Evolutionary conservation across 1,140 invertebrate species (phyloP), one percentile per base, ranked within the genome.

Genomic region (Zaprionus taronus): DNA sequence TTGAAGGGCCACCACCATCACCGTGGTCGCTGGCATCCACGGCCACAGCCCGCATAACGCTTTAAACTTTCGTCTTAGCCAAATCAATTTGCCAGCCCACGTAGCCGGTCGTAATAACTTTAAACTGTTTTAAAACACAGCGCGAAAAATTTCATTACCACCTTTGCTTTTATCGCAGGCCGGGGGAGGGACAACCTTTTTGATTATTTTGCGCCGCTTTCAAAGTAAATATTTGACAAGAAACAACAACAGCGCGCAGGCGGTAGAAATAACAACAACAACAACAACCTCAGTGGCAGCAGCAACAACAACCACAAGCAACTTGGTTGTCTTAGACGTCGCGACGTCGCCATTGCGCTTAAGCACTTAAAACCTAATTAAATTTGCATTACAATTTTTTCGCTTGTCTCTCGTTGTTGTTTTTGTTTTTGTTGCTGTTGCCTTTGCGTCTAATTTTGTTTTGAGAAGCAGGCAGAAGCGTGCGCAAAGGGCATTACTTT

Each of bases 291-390:
- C 24, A 5, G 24, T 26, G 24, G 24, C 65, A 68, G 11, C 12
- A 68, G 14, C 57, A 47, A 36, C 44, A 63, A 51, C 67, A 68
- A 51, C 49, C 64, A 41, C 70, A 68, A 67, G 49, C 65, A 76
- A 57, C 65, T 58, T 38, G 64, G 70, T 57, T 72, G 77, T 75
- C 83, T 64, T 44, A 76, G 66, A 69, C 66, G 72, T 70, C 77
- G 74, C 73, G 58, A 69, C 66, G 72, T 70, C 77, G 82, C 73
- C 81, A 75, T 84, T 65, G 80, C 68, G 69, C 72, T 77, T 75
- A 77, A 90, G 85, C 84, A 89, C 84, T 89, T 89, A 89, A 89
- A 89, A 89, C 84, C 84, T 89, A 89, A 89, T 89, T 89, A 89
- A 89, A 89, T 89, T 89, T 89, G 81, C 84, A 89, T 89, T 89